These are phyloP conservation scores for Odontamblyopus lacepedii DNA, from an alignment of 2,797 vertebrate species.

Conservation along the genomic window DNA sequence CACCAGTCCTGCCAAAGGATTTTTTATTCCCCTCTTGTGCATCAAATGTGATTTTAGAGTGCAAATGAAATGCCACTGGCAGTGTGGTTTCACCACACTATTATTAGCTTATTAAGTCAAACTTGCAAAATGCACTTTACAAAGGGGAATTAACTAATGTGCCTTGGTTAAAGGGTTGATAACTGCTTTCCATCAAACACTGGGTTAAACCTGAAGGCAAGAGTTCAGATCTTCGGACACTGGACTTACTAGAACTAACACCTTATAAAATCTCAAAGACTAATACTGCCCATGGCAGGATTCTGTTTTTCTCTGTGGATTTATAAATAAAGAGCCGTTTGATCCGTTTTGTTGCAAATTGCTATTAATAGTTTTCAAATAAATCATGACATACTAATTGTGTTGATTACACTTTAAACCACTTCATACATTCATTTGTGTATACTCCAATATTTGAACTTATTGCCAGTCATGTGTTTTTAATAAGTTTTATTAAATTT, in stretches of 20 bases:
- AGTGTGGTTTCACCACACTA: slow-evolving; percentile 31
- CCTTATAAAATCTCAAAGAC: slow-evolving; percentile 45
- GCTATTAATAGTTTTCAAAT: slow-evolving; percentile 50
- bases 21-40: slow-evolving; percentile 48
- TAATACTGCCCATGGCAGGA: slow-evolving; percentile 55
- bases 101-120: slow-evolving; percentile 16
- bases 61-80: slow-evolving; percentile 21
- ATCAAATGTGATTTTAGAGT: slow-evolving; percentile 31
- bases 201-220: slow-evolving; percentile 34
- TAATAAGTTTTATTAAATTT: background rate
- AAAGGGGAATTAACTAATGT: slow-evolving; percentile 40
- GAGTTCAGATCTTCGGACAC: slow-evolving; percentile 44
- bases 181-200: slow-evolving; percentile 29
- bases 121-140: slow-evolving; percentile 55
- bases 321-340: slow-evolving; percentile 67
- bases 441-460: background rate
- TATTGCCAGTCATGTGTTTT: background rate
- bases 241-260: slow-evolving; percentile 45
- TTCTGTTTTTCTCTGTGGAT: slow-evolving; percentile 75
- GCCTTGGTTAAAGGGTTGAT: slow-evolving; percentile 40
- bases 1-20: slow-evolving; percentile 36
- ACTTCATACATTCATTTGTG: background rate
- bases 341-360: slow-evolving; percentile 47
- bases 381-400: slow-evolving; percentile 61
- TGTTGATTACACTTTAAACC: slow-evolving; percentile 3